A percentile compares a stretch with the other conserved stretches of the same genome.
These are phyloP conservation scores for Otus scops DNA, from an alignment of 2,797 vertebrate species.

Conservation along the genomic window DNA sequence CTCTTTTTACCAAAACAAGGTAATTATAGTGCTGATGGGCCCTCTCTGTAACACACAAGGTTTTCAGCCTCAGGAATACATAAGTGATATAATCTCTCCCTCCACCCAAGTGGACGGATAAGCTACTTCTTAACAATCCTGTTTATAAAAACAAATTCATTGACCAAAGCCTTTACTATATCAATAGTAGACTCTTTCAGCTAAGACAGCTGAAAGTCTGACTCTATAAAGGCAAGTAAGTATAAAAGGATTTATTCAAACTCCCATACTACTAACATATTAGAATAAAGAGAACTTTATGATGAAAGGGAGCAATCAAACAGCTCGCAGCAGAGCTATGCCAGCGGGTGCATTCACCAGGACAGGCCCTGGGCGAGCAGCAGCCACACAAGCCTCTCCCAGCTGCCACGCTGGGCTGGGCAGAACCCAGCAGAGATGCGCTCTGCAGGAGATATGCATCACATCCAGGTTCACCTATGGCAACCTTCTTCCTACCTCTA, in stretches of 20 bases:
- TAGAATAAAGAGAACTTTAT: not conserved
- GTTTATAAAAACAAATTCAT: not conserved
- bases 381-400: not conserved
- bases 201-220: not conserved
- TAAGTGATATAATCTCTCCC: not conserved
- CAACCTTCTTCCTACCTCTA: not conserved
- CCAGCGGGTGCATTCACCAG: accelerated
- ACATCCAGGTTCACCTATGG: not conserved
- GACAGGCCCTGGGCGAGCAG: not conserved
- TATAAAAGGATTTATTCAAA: not conserved
- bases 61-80: not conserved
- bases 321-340: not conserved
- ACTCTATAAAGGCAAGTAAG: not conserved
- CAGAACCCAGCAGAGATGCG: accelerated
- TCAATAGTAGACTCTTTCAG: not conserved
- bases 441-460: not conserved
- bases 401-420: not conserved
- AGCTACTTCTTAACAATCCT: not conserved
- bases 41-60: not conserved
- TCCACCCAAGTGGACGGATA: not conserved
- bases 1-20: not conserved
- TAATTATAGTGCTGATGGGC: not conserved
- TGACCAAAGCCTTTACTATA: not conserved
- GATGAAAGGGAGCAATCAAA: not conserved
- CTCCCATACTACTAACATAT: no score